A percentile compares a stretch with the other conserved stretches of the same genome.
These are phyloP conservation scores for Meteorus cinctellus DNA, from an alignment of 2,888 invertebrate species.

Conservation along the genomic window DNA sequence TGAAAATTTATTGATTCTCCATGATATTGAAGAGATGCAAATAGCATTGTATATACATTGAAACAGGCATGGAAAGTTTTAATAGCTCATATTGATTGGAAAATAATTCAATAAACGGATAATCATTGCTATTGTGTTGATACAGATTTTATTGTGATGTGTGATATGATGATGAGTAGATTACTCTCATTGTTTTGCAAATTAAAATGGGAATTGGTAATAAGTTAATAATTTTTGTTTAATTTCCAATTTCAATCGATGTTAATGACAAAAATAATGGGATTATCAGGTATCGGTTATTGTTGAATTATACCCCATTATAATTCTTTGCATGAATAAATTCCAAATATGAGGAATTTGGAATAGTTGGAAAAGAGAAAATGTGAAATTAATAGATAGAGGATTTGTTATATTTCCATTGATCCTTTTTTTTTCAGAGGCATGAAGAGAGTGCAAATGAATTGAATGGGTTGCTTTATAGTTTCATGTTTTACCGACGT, in stretches of 20 bases:
- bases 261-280: neutral
- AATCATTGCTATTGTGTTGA: neutral
- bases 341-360: too few relatives aligned
- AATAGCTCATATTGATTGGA: neutral
- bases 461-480: neutral
- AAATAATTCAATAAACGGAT: neutral
- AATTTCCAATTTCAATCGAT: neutral
- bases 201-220: neutral
- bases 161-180: neutral
- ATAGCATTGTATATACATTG: conserved; percentile 6
- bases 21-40: conserved; percentile 25
- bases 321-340: too few relatives aligned
- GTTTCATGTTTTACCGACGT: neutral
- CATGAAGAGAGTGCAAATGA: neutral
- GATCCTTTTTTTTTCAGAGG: too few relatives aligned
- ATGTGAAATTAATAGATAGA: neutral
- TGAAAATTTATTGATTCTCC: conserved; percentile 29
- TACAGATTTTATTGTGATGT: neutral
- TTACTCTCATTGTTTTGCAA: neutral
- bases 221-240: neutral
- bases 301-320: too few relatives aligned
- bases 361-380: neutral
- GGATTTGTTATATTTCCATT: neutral
- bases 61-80: neutral
- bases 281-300: too few relatives aligned